These are phyloP conservation scores for Corvus moneduloides DNA, from an alignment of 2,113 vertebrate genomes.

Conservation along the genomic window DNA sequence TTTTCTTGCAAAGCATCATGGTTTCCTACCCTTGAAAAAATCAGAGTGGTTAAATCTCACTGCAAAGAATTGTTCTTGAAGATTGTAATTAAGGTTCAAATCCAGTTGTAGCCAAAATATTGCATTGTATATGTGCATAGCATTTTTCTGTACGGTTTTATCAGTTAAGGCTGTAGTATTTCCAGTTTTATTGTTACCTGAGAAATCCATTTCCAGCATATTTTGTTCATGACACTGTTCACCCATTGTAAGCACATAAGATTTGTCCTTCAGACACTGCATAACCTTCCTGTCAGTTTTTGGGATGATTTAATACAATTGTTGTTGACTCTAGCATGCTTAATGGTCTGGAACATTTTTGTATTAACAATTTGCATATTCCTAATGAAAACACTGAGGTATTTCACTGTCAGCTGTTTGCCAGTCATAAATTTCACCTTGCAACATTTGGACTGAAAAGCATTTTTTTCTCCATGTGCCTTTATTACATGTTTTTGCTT, in stretches of 20 bases:
- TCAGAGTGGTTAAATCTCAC: neutral
- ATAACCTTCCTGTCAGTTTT: slow-evolving; percentile 53
- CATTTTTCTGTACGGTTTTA: neutral
- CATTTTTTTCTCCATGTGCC: neutral
- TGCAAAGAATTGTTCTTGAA: neutral
- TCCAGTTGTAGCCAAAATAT: neutral
- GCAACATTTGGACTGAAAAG: neutral
- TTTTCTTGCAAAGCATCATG: neutral
- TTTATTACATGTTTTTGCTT: neutral
- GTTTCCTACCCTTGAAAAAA: neutral
- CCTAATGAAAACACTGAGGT: slow-evolving; percentile 37
- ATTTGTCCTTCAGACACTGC: slow-evolving; percentile 48
- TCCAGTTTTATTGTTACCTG: neutral
- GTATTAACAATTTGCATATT: slow-evolving; percentile 60
- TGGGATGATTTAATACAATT: slow-evolving; percentile 66
- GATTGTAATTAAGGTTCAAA: neutral
- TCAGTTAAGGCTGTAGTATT: neutral
- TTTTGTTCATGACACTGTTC: slow-evolving; percentile 19
- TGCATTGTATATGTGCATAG: neutral
- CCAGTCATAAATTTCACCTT: slow-evolving; percentile 58
- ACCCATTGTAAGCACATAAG: slow-evolving; percentile 10
- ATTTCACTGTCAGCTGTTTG: slow-evolving; percentile 31
- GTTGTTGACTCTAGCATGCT: slow-evolving; percentile 47
- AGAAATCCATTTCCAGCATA: slow-evolving; percentile 17
- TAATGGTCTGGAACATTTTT: slow-evolving; percentile 57